phyloP scores from a whole-genome alignment of 2,113 vertebrate species.

The Peromyscus californicus region DNA sequence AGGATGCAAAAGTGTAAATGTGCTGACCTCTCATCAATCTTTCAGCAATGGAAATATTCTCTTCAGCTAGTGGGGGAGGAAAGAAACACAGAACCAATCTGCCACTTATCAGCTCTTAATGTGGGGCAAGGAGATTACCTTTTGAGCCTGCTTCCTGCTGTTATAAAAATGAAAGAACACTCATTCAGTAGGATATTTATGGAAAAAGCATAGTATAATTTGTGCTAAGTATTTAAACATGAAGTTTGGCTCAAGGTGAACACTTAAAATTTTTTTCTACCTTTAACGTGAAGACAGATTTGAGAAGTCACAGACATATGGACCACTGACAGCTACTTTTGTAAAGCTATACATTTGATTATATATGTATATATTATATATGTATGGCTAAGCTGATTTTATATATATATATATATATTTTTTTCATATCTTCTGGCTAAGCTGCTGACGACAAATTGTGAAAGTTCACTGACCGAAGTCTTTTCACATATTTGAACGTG shows the following conservation, averaged over 20 bases:
- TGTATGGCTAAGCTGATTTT: neutral
- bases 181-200: neutral
- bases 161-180: neutral
- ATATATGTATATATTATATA: neutral
- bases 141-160: neutral
- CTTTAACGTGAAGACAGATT: neutral
- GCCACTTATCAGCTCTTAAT: neutral
- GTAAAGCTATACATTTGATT: neutral
- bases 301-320: neutral
- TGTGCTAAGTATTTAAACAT: neutral
- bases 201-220: neutral
- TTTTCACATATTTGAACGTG: neutral
- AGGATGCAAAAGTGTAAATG: constrained; percentile 21
- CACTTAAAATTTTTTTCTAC: neutral
- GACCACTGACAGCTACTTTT: neutral
- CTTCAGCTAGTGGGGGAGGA: neutral
- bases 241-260: neutral
- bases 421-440: neutral
- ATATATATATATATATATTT: neutral
- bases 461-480: neutral
- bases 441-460: neutral
- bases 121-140: neutral
- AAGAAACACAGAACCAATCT: neutral
- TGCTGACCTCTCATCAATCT: constrained; percentile 16
- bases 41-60: neutral